Evolutionary conservation across 53 echinoderm and acorn worm species (phyloP), one percentile per base, ranked within the genome.

Genomic region (Holothuria scabra): DNA sequence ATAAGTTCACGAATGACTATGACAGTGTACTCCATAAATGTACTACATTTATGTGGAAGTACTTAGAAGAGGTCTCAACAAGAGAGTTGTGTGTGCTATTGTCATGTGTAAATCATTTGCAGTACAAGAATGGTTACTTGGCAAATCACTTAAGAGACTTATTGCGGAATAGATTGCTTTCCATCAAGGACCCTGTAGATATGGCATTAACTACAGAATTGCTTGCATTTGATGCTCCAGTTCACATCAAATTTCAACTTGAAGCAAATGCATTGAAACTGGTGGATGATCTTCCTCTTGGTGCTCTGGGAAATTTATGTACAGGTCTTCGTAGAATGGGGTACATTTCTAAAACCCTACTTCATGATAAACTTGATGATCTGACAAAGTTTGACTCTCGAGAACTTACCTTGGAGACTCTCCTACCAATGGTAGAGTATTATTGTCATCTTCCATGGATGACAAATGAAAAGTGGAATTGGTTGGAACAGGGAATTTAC

Each of bases 211-310:
- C 70, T 4, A 85, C 89, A 25, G 84, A 89, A 65, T 60, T 85
- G n/a, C 66, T 95, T 10, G 93, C 89, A n/a, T 68, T 46, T 5
- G 62, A 46, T 35, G 95, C 89, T 33, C 89, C 92, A 0, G 86
- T 87, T n/a, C 49, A 89, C 69, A 46, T 89, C 62, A 92, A 92
- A 60, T 85, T 89, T 32, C 80, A 83, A 20, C 70, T 92, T 8
- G 86, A 83, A 23, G 89, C 79, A 24, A 86, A 83, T 46, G 89
- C 89, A 12, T 59, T 46, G 56, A 59, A 62, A 32, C 55, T 63
- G 14, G 41, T 62, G 21, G 64, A 66, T 28, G 28, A 21, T 52
- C 69, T 68, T 14, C 64, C 44, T 31, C 37, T 68, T 12, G 16
- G 8, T 18, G 35, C 69, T 60, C 38, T 56, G 29, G 86, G 69